Percentiles rank a stretch among this genome's conserved stretches.
Evolutionary conservation across 2,797 vertebrate genomes (phyloP).

Genomic region (Psittacula derbiana): DNA sequence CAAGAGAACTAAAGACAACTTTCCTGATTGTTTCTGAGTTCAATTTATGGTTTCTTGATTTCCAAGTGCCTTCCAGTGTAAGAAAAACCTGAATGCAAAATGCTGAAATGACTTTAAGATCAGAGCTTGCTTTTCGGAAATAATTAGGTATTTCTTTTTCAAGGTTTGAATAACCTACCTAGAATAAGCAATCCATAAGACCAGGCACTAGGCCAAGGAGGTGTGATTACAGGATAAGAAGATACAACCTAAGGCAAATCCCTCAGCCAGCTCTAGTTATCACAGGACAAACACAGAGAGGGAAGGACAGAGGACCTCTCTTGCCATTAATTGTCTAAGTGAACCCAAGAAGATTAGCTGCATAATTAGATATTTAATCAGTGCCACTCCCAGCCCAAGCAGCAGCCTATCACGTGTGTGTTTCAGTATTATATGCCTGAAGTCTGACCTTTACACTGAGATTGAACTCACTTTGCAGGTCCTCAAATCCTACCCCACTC

Average conservation of each 20-base stretch:
- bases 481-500: background rate
- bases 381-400: background rate
- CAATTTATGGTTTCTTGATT: background rate
- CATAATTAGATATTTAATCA: conserved; percentile 19
- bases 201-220: background rate
- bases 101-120: background rate
- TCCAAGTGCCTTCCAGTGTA: background rate
- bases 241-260: background rate
- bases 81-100: background rate
- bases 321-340: conserved; percentile 25
- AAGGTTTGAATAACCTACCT: background rate
- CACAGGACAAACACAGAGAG: background rate
- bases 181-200: background rate
- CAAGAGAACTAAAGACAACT: background rate
- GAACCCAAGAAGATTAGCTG: conserved; percentile 40
- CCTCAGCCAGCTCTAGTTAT: background rate
- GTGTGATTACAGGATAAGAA: background rate
- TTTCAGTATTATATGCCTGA: background rate
- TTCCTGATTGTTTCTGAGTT: background rate
- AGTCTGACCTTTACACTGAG: background rate
- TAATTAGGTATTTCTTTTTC: background rate
- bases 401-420: background rate
- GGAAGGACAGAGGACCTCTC: background rate
- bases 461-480: background rate
- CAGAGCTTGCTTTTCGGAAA: background rate